These are phyloP conservation scores for Sebastes itinus DNA, from an alignment of 2,797 vertebrate species.

Conservation along the genomic window DNA sequence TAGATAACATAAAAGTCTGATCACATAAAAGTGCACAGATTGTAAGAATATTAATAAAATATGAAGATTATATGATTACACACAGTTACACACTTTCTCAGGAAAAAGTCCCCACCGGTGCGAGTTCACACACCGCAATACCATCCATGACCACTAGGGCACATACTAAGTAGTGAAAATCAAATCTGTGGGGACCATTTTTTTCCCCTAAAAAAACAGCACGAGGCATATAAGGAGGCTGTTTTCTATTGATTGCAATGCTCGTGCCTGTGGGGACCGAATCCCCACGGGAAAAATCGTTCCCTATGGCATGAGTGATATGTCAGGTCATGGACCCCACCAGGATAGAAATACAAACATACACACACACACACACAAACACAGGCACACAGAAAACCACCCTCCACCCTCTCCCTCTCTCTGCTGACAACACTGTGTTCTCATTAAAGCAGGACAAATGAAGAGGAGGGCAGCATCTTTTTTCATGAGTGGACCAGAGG, in stretches of 20 bases:
- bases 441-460: slow-evolving; percentile 57
- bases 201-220: not conserved
- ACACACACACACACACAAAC: slow-evolving; percentile 7
- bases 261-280: not conserved
- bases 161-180: no score
- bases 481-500: slow-evolving; percentile 30
- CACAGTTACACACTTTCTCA: not conserved
- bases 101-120: no score
- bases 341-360: slow-evolving; percentile 1
- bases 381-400: not conserved
- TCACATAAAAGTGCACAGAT: no score
- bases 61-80: slow-evolving; percentile 4
- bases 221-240: not conserved
- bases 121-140: no score
- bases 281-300: not conserved
- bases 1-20: no score
- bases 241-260: not conserved
- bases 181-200: no score
- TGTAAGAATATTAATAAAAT: no score
- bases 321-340: not conserved
- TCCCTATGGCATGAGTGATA: not conserved
- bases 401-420: not conserved
- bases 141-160: no score
- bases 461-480: slow-evolving; percentile 35
- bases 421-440: slow-evolving; percentile 20